phyloP scores from a whole-genome alignment of 2,113 vertebrate species.

The Nesoenas mayeri region DNA sequence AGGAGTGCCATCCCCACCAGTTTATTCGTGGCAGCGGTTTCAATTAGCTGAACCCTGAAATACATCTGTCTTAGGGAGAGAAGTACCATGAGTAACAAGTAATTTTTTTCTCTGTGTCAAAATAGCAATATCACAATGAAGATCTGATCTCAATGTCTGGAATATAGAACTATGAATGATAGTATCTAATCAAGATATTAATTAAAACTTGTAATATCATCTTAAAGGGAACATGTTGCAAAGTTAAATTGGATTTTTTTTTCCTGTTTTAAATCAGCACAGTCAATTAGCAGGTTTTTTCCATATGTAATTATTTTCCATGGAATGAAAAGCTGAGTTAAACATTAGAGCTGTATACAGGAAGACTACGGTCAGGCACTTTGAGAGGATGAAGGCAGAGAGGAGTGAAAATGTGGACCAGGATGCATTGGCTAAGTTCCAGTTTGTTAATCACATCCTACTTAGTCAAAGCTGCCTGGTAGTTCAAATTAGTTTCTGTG shows the following conservation, averaged over 20 bases:
- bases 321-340: conserved; percentile 15
- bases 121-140: conserved; percentile 7
- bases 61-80: neutral
- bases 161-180: conserved; percentile 21
- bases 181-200: conserved; percentile 57
- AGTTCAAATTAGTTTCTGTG: conserved; percentile 17
- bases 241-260: conserved; percentile 49
- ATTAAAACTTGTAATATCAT: conserved; percentile 61
- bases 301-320: conserved; percentile 52
- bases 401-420: neutral
- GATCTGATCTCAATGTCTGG: neutral
- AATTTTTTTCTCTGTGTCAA: neutral
- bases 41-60: conserved; percentile 22
- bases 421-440: conserved; percentile 24
- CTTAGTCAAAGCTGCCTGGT: conserved; percentile 18
- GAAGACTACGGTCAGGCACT: neutral
- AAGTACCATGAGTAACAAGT: neutral
- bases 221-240: conserved; percentile 16
- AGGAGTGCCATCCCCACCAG: neutral
- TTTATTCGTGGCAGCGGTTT: conserved; percentile 1
- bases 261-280: conserved; percentile 44
- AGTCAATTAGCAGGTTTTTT: conserved; percentile 52
- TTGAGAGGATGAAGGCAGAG: neutral
- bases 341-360: neutral
- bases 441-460: conserved; percentile 17